Percentiles rank a stretch among this genome's conserved stretches.
Evolutionary conservation across 2,113 vertebrate species (phyloP).

Genomic region (Scalopus aquaticus): DNA sequence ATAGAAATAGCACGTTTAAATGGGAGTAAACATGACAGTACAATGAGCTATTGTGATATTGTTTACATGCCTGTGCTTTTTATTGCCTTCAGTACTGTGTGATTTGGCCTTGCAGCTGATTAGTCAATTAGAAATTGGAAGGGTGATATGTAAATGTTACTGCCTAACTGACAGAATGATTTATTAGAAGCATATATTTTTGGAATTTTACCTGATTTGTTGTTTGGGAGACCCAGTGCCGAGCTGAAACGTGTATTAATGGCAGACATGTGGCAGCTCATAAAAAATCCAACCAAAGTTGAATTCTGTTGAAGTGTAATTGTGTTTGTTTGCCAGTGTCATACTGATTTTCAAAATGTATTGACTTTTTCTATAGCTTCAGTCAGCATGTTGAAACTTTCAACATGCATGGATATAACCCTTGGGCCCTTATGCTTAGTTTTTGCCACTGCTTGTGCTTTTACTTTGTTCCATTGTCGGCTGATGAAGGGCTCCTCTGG

Average conservation of each 20-base stretch:
- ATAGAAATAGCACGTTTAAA: conserved; percentile 22
- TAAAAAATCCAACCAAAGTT: conserved; percentile 4
- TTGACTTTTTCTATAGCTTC: not conserved
- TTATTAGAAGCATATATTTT: conserved; percentile 46
- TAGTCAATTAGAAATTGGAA: conserved; percentile 57
- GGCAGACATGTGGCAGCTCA: conserved; percentile 8
- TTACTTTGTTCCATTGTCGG: not conserved
- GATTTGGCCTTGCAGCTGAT: conserved; percentile 71
- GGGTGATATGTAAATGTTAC: conserved; percentile 64
- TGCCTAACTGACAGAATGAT: conserved; percentile 62
- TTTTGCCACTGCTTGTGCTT: not conserved
- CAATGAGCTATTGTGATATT: conserved; percentile 48
- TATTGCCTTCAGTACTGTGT: conserved; percentile 47
- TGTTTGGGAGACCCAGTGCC: conserved; percentile 40
- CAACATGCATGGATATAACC: rapidly evolving
- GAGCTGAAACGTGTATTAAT: conserved; percentile 31
- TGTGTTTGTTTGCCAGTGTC: not conserved
- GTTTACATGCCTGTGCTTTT: conserved; percentile 44
- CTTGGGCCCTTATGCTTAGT: not conserved
- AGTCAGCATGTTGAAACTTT: not conserved
- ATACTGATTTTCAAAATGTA: not conserved
- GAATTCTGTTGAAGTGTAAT: not conserved
- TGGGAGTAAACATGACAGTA: not conserved
- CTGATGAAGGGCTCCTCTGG: not conserved
- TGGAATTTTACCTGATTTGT: conserved; percentile 61